A percentile compares a stretch with the other conserved stretches of the same genome.
Conservation (phyloP, 1,140 invertebrate species). For the Cyclina sinensis region DNA sequence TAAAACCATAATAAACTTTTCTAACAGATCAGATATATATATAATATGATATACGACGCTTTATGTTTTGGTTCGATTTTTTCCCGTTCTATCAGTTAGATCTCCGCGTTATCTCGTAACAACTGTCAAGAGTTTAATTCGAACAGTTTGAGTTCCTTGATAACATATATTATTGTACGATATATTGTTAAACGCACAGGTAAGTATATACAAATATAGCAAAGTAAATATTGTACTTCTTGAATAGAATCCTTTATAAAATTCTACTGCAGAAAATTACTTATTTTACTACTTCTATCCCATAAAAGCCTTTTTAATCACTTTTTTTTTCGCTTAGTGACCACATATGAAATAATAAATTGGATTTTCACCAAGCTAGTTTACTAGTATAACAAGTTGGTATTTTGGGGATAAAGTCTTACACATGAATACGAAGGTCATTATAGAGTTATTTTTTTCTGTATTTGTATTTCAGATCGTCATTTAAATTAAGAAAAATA, state of each 20-base stretch:
- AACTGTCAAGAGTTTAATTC: no score
- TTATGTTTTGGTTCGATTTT: no score
- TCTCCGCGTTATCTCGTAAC: no score
- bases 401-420: neutral
- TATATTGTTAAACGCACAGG: neutral
- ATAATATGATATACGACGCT: no score
- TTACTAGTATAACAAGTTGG: neutral
- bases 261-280: neutral
- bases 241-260: neutral
- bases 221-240: neutral
- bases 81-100: no score
- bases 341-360: neutral
- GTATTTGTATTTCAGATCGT: constrained; percentile 21
- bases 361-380: constrained; percentile 25
- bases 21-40: no score
- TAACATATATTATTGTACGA: neutral
- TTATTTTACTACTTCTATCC: neutral
- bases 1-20: no score
- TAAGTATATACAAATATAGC: neutral
- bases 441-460: neutral
- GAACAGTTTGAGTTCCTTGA: no score
- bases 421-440: constrained; percentile 21
- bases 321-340: neutral
- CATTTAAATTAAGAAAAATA: neutral
- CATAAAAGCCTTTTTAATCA: neutral